These are phyloP conservation scores for Megalonaias nervosa DNA, from an alignment of 1,140 invertebrate species.

Conservation along the genomic window DNA sequence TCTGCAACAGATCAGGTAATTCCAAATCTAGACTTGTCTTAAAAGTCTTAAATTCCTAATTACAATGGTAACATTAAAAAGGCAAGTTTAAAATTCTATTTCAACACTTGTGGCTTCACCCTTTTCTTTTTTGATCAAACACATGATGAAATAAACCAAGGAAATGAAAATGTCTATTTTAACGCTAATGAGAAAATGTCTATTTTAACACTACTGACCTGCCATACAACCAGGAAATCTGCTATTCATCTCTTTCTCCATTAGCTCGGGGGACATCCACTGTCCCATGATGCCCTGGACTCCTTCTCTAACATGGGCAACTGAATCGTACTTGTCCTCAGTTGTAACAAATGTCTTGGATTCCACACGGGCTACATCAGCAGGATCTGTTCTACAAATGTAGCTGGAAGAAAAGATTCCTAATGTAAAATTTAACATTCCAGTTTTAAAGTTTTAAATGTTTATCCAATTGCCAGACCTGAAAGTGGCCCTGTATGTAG, in stretches of 20 bases:
- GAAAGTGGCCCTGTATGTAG: too few species aligned
- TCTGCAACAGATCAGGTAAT: too few species aligned
- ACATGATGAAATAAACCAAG: too few species aligned
- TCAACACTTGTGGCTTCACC: neutral
- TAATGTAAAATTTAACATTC: neutral
- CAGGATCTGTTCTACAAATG: constrained; percentile 95
- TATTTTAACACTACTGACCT: constrained; percentile 73
- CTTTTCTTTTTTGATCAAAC: too few species aligned
- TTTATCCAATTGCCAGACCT: too few species aligned
- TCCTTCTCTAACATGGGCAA: constrained; percentile 77
- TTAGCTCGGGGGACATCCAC: constrained; percentile 91
- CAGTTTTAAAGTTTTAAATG: too few species aligned
- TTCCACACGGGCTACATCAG: constrained; percentile 97
- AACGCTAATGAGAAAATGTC: constrained; percentile 51
- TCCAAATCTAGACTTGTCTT: too few species aligned
- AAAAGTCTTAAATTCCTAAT: too few species aligned
- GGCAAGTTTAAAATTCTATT: neutral
- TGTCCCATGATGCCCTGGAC: constrained; percentile 82
- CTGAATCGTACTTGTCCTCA: constrained; percentile 83
- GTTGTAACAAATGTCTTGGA: constrained; percentile 96
- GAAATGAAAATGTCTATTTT: neutral
- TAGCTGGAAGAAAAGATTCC: constrained; percentile 76
- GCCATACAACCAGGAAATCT: constrained; percentile 96
- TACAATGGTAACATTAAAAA: too few species aligned
- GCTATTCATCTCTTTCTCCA: constrained; percentile 85